phyloP scores from a whole-genome alignment of 2,888 invertebrate genomes.

The Heliconius cydno region DNA sequence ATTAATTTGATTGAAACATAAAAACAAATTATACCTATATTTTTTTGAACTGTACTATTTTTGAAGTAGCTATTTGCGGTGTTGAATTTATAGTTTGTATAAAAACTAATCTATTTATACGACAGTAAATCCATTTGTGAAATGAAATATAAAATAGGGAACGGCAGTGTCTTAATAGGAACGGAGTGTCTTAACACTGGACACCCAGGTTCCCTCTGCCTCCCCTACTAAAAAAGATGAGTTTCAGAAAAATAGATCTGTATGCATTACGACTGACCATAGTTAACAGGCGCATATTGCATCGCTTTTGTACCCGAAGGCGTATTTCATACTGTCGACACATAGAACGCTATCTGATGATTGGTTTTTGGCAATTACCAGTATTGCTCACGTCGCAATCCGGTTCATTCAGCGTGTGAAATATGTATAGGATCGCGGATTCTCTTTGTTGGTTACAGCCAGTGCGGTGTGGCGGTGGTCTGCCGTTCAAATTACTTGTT shows the following conservation, averaged over 20 bases:
- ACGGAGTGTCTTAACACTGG: no score
- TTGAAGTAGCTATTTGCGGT: no score
- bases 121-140: neutral
- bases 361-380: constrained; percentile 84
- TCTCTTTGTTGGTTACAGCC: constrained; percentile 69
- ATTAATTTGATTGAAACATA: neutral
- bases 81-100: neutral
- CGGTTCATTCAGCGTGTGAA: constrained; percentile 82
- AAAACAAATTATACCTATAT: neutral
- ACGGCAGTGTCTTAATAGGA: no score
- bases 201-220: no score
- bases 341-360: constrained; percentile 82
- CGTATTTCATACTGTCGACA: constrained; percentile 79
- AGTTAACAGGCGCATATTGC: constrained; percentile 44
- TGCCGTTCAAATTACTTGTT: constrained; percentile 46
- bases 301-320: constrained; percentile 77
- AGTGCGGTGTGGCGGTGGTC: constrained; percentile 45
- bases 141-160: neutral
- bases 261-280: constrained; percentile 32
- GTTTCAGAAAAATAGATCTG: neutral
- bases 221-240: neutral
- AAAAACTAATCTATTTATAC: neutral
- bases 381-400: constrained; percentile 81
- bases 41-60: no score
- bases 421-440: constrained; percentile 79